Conservation (phyloP, 2,113 vertebrate genomes). For the Capreolus pygargus region DNA sequence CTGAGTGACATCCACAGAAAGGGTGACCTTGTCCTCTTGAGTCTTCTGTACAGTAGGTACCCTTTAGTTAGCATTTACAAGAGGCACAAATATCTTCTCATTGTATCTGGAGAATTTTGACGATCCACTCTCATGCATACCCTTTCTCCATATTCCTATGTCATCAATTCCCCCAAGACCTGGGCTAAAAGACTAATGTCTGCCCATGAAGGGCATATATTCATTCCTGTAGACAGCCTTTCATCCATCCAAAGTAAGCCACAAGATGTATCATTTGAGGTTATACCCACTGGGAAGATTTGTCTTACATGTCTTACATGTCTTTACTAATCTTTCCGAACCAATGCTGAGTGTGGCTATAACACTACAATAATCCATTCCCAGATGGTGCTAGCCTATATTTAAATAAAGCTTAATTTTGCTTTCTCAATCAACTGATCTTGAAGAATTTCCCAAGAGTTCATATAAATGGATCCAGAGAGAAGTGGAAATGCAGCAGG, state of each 20-base stretch:
- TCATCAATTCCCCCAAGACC: neutral
- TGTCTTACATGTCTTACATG: neutral
- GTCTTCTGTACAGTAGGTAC: neutral
- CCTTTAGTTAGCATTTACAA: neutral
- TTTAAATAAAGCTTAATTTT: neutral
- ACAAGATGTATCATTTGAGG: neutral
- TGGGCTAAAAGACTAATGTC: neutral
- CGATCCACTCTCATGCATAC: no score
- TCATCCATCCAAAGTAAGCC: neutral
- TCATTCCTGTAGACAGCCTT: neutral
- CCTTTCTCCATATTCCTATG: neutral
- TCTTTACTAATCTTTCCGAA: neutral
- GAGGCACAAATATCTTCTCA: neutral
- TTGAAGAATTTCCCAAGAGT: neutral
- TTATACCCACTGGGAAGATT: neutral
- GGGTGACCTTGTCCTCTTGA: neutral
- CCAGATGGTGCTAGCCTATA: neutral
- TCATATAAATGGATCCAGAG: neutral
- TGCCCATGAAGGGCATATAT: neutral
- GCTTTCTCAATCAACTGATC: neutral
- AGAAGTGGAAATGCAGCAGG: neutral
- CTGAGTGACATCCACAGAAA: neutral
- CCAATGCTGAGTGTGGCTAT: neutral
- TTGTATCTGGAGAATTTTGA: neutral
- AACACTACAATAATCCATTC: neutral